Evolutionary conservation across 2,113 vertebrate genomes (phyloP).

Genomic region (Egretta garzetta): DNA sequence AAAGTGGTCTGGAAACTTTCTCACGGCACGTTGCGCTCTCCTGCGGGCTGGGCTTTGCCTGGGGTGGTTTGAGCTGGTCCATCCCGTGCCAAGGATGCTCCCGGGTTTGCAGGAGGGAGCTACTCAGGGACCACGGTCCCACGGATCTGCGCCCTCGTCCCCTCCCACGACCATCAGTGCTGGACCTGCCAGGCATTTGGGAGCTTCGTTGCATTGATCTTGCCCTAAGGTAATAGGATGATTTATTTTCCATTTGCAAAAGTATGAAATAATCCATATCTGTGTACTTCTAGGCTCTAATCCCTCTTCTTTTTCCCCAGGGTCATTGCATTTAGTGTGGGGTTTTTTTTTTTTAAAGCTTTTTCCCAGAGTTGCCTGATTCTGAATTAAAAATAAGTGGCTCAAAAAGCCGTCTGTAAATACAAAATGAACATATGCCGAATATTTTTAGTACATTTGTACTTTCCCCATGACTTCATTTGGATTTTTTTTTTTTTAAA

Average conservation of each 20-base stretch:
- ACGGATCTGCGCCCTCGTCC: background rate
- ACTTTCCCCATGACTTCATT: background rate
- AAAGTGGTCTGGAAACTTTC: background rate
- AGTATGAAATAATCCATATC: constrained; percentile 2
- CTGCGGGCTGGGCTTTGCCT: background rate
- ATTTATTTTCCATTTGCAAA: constrained; percentile 7
- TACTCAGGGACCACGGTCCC: rapidly evolving
- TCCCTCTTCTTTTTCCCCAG: background rate
- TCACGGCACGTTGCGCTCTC: rapidly evolving
- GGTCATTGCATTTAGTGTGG: background rate
- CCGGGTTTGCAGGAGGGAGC: background rate
- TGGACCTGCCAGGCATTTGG: rapidly evolving
- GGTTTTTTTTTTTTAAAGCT: background rate
- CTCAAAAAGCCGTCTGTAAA: background rate
- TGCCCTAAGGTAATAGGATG: background rate
- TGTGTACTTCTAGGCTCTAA: background rate
- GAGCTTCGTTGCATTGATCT: background rate
- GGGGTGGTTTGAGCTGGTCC: background rate
- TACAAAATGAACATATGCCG: background rate
- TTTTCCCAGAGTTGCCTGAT: background rate
- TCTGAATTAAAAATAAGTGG: background rate
- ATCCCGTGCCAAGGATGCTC: background rate
- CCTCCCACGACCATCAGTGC: rapidly evolving
- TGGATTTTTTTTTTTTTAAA: background rate
- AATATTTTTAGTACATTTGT: background rate